phyloP scores from a whole-genome alignment of 2,797 vertebrate genomes.

The Echiichthys vipera region DNA sequence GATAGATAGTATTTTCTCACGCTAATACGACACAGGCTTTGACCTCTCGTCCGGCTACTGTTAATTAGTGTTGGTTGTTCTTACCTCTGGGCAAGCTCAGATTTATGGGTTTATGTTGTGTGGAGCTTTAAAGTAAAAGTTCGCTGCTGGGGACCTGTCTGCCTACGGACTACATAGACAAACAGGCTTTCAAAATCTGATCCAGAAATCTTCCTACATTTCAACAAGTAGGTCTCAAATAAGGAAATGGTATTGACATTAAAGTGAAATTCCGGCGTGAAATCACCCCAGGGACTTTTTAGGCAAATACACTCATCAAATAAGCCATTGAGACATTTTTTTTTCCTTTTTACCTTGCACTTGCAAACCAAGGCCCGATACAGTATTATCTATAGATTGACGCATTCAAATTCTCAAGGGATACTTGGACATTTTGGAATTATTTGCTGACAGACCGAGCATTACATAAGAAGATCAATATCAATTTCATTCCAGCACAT shows the following conservation, averaged over 20 bases:
- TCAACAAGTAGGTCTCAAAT: constrained; percentile 9
- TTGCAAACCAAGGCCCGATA: background rate
- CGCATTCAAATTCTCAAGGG: constrained; percentile 28
- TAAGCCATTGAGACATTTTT: no score
- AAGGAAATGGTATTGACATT: no score
- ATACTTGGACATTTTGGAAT: constrained; percentile 35
- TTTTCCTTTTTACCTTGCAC: background rate
- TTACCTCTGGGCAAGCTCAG: constrained; percentile 82
- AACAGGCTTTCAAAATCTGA: no score
- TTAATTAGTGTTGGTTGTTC: constrained; percentile 84
- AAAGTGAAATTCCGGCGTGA: no score
- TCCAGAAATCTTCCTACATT: constrained; percentile 10
- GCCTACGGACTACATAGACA: constrained; percentile 43
- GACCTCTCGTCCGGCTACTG: constrained; percentile 82
- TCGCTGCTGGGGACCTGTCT: constrained; percentile 37
- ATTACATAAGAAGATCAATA: constrained; percentile 46
- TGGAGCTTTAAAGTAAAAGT: constrained; percentile 66
- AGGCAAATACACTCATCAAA: no score
- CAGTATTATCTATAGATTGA: background rate
- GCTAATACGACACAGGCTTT: constrained; percentile 82
- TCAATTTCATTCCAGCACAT: constrained; percentile 53
- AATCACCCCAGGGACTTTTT: no score
- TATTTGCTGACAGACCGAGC: constrained; percentile 42
- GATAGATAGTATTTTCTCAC: constrained; percentile 85
- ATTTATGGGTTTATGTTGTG: constrained; percentile 84